Percentiles rank a stretch among this genome's conserved stretches.
Evolutionary conservation across 1,140 invertebrate genomes (phyloP).

Genomic region (Bombus sylvicola): DNA sequence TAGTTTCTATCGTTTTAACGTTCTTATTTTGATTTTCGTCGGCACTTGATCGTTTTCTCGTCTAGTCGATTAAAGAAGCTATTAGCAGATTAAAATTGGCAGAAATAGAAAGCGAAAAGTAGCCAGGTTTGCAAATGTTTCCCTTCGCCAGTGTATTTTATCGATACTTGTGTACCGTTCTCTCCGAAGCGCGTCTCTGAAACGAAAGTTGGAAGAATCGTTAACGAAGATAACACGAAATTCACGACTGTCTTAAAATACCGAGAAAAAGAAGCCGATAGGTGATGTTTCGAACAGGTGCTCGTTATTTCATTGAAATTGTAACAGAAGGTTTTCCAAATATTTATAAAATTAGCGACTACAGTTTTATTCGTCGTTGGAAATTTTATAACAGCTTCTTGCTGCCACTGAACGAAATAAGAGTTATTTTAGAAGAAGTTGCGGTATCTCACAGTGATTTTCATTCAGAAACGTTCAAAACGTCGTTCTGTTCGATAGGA

Average conservation of each 20-base stretch:
- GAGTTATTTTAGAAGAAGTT: neutral
- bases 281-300: neutral
- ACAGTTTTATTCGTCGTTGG: too few species aligned
- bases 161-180: neutral
- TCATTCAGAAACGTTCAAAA: neutral
- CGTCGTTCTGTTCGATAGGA: too few species aligned
- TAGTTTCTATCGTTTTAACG: neutral
- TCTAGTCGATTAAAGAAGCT: neutral
- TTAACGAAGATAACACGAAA: neutral
- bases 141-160: neutral
- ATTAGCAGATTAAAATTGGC: neutral
- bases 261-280: neutral
- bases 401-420: neutral
- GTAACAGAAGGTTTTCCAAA: neutral
- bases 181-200: neutral
- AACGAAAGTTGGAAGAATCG: neutral
- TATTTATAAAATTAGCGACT: neutral
- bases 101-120: too few species aligned
- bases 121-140: neutral
- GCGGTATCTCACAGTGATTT: neutral
- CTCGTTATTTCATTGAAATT: neutral
- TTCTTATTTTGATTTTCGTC: neutral
- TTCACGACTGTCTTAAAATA: neutral
- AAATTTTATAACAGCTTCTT: neutral
- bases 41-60: constrained; percentile 8